These are phyloP conservation scores for Chymomyza amoena DNA, from an alignment of 2,888 invertebrate genomes.

Conservation along the genomic window DNA sequence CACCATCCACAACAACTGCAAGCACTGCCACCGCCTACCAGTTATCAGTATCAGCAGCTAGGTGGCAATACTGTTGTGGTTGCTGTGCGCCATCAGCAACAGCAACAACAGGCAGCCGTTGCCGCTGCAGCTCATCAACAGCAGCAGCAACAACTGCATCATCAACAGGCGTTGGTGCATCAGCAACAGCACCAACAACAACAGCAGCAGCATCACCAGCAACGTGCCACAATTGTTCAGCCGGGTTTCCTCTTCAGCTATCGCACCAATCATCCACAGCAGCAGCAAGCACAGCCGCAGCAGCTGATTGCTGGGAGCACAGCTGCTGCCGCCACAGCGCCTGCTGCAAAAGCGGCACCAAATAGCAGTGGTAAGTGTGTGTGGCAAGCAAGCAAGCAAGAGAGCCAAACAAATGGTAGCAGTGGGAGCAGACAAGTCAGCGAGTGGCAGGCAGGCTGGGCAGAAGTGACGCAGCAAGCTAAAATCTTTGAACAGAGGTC, in stretches of 20 bases:
- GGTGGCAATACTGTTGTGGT: slow-evolving; percentile 67
- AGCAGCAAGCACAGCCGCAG: slow-evolving; percentile 26
- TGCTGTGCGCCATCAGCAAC: slow-evolving; percentile 60
- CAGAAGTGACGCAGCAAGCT: slow-evolving; percentile 50
- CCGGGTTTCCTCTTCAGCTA: slow-evolving; percentile 74
- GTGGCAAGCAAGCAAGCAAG: not conserved
- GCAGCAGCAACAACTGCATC: slow-evolving; percentile 60
- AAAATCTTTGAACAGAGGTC: not conserved
- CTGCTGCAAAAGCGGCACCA: slow-evolving; percentile 43
- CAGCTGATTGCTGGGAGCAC: slow-evolving; percentile 1
- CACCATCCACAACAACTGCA: slow-evolving; percentile 24
- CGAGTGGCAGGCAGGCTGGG: slow-evolving; percentile 49
- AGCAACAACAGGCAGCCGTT: slow-evolving; percentile 39
- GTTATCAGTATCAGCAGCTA: slow-evolving; percentile 64
- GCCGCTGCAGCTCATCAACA: slow-evolving; percentile 75
- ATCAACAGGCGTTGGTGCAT: slow-evolving; percentile 41
- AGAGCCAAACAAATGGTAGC: slow-evolving; percentile 13
- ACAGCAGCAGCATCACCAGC: slow-evolving; percentile 56
- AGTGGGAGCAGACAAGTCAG: slow-evolving; percentile 29
- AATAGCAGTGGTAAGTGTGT: slow-evolving; percentile 65
- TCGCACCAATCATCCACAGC: slow-evolving; percentile 60
- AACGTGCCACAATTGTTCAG: slow-evolving; percentile 68
- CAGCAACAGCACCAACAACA: slow-evolving; percentile 48
- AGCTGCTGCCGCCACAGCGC: not conserved
- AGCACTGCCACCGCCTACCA: slow-evolving; percentile 48